These are phyloP conservation scores for Amblyjoppa fuscipennis DNA, from an alignment of 2,888 invertebrate species.

Conservation along the genomic window DNA sequence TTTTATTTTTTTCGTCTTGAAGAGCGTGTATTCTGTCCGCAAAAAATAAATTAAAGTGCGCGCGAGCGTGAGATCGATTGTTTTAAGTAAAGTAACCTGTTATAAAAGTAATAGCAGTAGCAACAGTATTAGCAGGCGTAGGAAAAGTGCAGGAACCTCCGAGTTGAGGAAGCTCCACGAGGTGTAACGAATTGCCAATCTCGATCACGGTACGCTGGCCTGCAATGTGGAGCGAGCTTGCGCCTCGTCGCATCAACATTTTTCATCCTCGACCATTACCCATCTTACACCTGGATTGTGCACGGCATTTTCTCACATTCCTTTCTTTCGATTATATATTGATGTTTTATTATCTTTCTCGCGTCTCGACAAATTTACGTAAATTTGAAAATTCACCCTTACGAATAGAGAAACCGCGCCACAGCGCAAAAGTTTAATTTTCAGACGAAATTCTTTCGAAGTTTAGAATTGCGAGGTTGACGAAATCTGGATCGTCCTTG, in stretches of 20 bases:
- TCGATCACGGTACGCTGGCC: constrained; percentile 68
- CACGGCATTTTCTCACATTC: constrained; percentile 67
- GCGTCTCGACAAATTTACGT: background rate
- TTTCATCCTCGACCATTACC: constrained; percentile 70
- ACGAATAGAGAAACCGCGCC: background rate
- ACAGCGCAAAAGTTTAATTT: constrained; percentile 41
- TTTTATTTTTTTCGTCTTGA: background rate
- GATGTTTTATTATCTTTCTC: background rate
- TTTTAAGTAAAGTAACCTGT: constrained; percentile 55
- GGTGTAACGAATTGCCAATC: constrained; percentile 80
- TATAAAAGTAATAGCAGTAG: constrained; percentile 12
- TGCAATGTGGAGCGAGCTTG: constrained; percentile 33
- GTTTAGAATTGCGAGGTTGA: background rate
- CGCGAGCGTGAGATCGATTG: background rate
- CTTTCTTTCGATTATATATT: constrained; percentile 23
- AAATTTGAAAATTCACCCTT: background rate
- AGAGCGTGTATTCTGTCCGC: background rate
- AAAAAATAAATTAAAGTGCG: background rate
- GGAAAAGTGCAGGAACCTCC: constrained; percentile 11
- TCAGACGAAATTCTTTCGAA: constrained; percentile 7
- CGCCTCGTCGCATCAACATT: constrained; percentile 73
- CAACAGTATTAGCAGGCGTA: constrained; percentile 40
- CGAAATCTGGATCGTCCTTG: constrained; percentile 7
- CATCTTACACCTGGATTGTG: constrained; percentile 69
- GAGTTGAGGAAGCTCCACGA: constrained; percentile 60